Base-by-base conservation (phyloP, 1,140 invertebrate genomes). In the Leptestheria dahalacensis region DNA sequence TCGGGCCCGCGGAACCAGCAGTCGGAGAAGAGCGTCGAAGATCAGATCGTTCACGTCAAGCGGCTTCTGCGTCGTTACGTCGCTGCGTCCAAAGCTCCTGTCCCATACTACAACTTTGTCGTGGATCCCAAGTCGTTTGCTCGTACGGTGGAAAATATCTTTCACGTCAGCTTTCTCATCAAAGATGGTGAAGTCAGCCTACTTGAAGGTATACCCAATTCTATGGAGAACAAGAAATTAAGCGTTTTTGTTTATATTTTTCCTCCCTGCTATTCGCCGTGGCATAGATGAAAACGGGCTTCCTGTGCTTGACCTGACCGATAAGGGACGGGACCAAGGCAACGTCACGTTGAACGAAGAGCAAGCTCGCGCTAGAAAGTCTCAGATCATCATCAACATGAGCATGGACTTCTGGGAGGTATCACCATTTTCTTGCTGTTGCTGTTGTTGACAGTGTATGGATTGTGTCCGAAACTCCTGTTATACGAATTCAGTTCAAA, bases 161-260 rank as follows among this genome's bases (percentile, higher is more conserved):
- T 55, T 20, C 33, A 55, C n/a, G 26, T 55, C 20, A 55, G 53
- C 20, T 55, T 55, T n/a, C 28, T 55, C 4, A 55, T 55, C 26
- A 55, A 55, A 29, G 53, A 55, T 29, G 53, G 53, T 2, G n/a
- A 26, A 3, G 53, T 55, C n/a, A 15, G 26, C 15, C 26, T 55
- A 11, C 3, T 18, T 2, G 53, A 55, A 55, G 53, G 53, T 55
- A 55, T 55, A 29, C 51, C n/a, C 3, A 23, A 1, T 0, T 25
- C 15, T 53, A 12, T 21, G 15, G 6, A 41, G 15, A 41, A 15
- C 15, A 41, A 41, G 6, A 9, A 9, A 9, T 41, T 41, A 41
- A 41, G 33, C 33, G 15, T 9, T 9, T 41, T 41, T 41, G 6
- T 6, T 41, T n/a, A n/a, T n/a, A n/a, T n/a, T n/a, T n/a, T n/a